Base-by-base conservation (phyloP, 2,113 vertebrate genomes). In the Daubentonia madagascariensis region DNA sequence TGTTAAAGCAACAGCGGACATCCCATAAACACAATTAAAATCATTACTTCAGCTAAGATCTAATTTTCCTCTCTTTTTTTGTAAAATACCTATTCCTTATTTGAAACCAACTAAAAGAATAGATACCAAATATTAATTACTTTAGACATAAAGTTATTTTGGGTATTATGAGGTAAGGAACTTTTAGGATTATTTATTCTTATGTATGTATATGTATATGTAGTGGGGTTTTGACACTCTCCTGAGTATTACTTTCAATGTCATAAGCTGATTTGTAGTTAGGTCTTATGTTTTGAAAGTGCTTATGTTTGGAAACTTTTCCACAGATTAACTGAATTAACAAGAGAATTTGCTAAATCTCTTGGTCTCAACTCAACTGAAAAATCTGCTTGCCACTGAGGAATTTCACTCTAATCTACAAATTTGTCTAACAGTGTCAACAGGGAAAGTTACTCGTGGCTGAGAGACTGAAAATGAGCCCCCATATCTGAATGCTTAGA, bases 241-340 rank as follows among this genome's bases (percentile, higher is more conserved):
- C 93, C 45, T 75, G 78, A 75, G 65, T 89, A 73, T 75, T 63
- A 76, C 30, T 93, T 94, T 81, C 84, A 89, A 23, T 35, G 35
- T 95, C 35, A 50, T 52, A 72, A 94, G 79, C 95, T 89, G 79
- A 85, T 92, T 83, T 85, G 54, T 68, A 76, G n/a, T 92, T 94
- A 86, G 59, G 59, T 70, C 43, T 91, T 75, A 63, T 84, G 57
- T 96, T 95, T 95, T 70, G 52, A 86, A 97, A 92, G 83, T 94
- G 91, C 91, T 97, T 92, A 54, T 83, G 92, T 89, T 94, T 94
- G 91, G 87, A 91, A 92, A 96, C 52, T 89, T 94, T 92, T 96
- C 93, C 93, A 96, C 48, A 96, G 89, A 68, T 80, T 95, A 93
- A 76, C 79, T 72, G 94, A 96, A 97, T 97, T 92, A 95, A 45